Evolutionary conservation across 1,140 invertebrate genomes (phyloP), one percentile per base, ranked within the genome.

Genomic region (Drosophila bipectinata): DNA sequence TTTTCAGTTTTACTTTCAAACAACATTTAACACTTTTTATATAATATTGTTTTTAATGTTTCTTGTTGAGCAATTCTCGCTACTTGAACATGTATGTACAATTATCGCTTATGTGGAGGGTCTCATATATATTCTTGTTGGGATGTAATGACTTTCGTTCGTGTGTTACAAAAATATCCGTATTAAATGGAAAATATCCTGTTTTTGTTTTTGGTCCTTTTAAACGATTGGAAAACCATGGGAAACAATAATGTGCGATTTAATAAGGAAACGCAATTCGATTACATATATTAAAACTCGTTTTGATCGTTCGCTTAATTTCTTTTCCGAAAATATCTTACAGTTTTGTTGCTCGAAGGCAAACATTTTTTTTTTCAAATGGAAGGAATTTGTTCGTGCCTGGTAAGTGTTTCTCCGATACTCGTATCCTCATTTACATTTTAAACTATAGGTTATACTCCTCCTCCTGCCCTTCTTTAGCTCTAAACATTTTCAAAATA

Each of bases 381-480:
- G 85, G 85, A 90, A 89, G 85, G 85, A 89, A 89, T 89, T 85
- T 81, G 85, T 89, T 89, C 72, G 77, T 88, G 75, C 83, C 83
- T 87, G 82, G 69, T 85, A 87, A 77, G 66, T 85, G 73, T 71
- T 63, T 63, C 56, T 63, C 48, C 71, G 28, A 47, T 47, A 47
- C 24, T 64, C 18, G 47, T 41, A 48, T 54, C 78, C 49, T 79
- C 78, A 79, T 85, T 58, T 88, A 78, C 82, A 85, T 58, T 58
- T 72, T 85, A 81, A 81, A 81, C 66, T 81, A 77, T 81, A 80
- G 57, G 66, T 62, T 76, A 37, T 37, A 37, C 34, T 57, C 56
- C 72, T 51, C 49, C 15, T 47, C 61, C 32, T 71, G 76, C 57
- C 39, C 39, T n/a, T 8, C 45, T 67, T 68, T 68, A 56, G 66